A percentile compares a stretch with the other conserved stretches of the same genome.
Evolutionary conservation across 1,140 invertebrate species (phyloP).

Genomic region (Drosophila bifasciata): DNA sequence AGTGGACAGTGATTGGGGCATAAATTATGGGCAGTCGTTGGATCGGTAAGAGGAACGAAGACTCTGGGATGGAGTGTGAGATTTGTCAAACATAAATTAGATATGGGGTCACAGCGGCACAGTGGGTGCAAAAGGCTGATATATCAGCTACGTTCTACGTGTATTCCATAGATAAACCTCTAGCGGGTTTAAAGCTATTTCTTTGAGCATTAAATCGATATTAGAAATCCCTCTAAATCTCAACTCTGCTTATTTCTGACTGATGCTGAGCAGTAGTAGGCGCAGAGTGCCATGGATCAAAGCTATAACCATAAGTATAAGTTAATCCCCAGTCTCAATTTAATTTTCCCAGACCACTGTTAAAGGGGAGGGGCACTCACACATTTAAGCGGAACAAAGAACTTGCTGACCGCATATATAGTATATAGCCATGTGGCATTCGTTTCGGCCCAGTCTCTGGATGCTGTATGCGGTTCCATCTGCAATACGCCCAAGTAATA

Average conservation of each 20-base stretch:
- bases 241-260: too few relatives aligned
- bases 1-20: constrained; percentile 57
- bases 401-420: constrained; percentile 63
- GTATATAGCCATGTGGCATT: constrained; percentile 62
- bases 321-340: too few relatives aligned
- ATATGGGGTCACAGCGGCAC: constrained; percentile 35
- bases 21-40: constrained; percentile 54
- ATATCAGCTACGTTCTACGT: too few relatives aligned
- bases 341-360: constrained; percentile 13
- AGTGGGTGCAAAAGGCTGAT: constrained; percentile 8
- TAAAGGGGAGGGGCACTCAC: constrained; percentile 30
- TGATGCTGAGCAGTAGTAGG: too few relatives aligned
- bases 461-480: constrained; percentile 41
- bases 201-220: too few relatives aligned
- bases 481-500: constrained; percentile 58
- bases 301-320: too few relatives aligned
- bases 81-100: constrained; percentile 55
- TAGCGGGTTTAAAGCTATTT: too few relatives aligned
- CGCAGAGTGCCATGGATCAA: too few relatives aligned
- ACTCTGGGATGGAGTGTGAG: too few relatives aligned
- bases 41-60: too few relatives aligned
- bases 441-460: constrained; percentile 15
- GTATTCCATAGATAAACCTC: too few relatives aligned
- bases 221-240: too few relatives aligned
- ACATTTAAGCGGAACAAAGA: constrained; percentile 65